phyloP scores from a whole-genome alignment of 1,140 invertebrate species.

The Drosophila ficusphila region DNA sequence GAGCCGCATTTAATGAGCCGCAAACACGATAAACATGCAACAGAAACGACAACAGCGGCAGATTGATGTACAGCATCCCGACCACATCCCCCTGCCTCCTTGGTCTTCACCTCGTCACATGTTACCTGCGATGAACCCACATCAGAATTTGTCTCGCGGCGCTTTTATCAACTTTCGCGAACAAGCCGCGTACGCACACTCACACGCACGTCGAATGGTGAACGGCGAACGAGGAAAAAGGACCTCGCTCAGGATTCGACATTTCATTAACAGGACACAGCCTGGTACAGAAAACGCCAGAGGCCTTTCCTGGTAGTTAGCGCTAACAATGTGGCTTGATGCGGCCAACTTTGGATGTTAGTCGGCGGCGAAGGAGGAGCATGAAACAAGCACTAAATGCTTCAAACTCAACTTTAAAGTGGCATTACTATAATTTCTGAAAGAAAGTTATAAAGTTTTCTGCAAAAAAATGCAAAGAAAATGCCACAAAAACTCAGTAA shows the following conservation, averaged over 20 bases:
- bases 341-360: conserved; percentile 39
- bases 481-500: too few species aligned
- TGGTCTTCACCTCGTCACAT: neutral
- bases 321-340: conserved; percentile 64
- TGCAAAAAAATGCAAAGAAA: too few species aligned
- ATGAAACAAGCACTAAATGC: conserved; percentile 12
- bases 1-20: conserved; percentile 70
- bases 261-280: conserved; percentile 74
- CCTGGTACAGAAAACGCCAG: conserved; percentile 46
- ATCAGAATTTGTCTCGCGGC: conserved; percentile 47
- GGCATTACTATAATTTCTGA: conserved; percentile 15
- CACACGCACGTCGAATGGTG: conserved; percentile 2
- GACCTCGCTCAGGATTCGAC: conserved; percentile 38
- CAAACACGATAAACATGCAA: conserved; percentile 60
- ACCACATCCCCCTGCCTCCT: neutral
- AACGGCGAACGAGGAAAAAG: neutral
- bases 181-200: conserved; percentile 23
- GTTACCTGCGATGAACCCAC: conserved; percentile 1
- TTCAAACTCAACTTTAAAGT: conserved; percentile 4
- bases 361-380: neutral
- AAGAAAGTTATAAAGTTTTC: conserved; percentile 13
- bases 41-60: conserved; percentile 34
- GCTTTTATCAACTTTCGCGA: conserved; percentile 53
- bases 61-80: conserved; percentile 47
- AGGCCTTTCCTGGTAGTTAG: conserved; percentile 52